Base-by-base conservation (phyloP, 2,888 invertebrate species). In the Pyralis farinalis region DNA sequence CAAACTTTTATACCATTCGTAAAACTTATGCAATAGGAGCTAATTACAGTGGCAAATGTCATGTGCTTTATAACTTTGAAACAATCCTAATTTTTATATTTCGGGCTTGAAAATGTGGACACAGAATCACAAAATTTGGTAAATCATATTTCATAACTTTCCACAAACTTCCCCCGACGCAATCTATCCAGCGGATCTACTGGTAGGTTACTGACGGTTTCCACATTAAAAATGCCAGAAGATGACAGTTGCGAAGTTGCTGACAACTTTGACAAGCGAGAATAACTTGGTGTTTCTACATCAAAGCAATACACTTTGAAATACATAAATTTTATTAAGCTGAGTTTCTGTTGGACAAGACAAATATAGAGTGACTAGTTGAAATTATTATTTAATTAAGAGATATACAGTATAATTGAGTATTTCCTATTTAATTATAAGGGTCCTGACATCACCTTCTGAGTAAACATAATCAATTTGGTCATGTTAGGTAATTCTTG, bases 311-410 rank as follows among this genome's bases (percentile, higher is more conserved):
- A 37, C 39, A 25, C 33, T 33, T 33, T 16, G 39, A 38, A 33
- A 32, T 39, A 33, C 33, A 39, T 34, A 33, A 39, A 39, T n/a
- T n/a, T n/a, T n/a, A n/a, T 39, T 27, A 33, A 25, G 25, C 16
- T 16, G 16, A 16, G 16, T 25, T 25, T 2, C 25, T 4, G 16
- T 16, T 3, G 16, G 16, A 16, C 2, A 2, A 16, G 16, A 16
- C 16, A 16, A 16, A 4, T 3, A 4, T 3, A 4, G 16, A 16
- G 3, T 4, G 4, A 16, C 4, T 16, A 16, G 3, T 16, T 16
- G 4, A 16, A 16, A 16, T 16, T 16, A 16, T n/a, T n/a, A n/a
- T n/a, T n/a, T n/a, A n/a, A n/a, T n/a, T n/a, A n/a, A n/a, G n/a
- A n/a, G n/a, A n/a, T n/a, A n/a, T n/a, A n/a, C n/a, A n/a, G n/a